phyloP scores from a whole-genome alignment of 30 jellyfish, hydroid and myxozoan species.

The Hydractinia echinata region DNA sequence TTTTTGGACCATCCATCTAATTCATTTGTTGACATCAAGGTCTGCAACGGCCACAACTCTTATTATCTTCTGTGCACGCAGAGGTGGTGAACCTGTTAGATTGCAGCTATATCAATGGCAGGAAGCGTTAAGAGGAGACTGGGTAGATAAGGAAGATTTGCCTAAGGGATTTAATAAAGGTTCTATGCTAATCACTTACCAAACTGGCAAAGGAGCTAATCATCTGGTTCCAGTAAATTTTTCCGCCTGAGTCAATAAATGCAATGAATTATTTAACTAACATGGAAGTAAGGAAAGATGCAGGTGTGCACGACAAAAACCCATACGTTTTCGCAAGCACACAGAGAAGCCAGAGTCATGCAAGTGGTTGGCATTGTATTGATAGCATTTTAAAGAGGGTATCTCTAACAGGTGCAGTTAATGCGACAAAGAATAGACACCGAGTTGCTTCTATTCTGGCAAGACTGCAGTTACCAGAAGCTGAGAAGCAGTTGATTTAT shows the following conservation, averaged over 20 bases:
- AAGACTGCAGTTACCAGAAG: constrained; percentile 8
- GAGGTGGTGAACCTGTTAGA: constrained; percentile 42
- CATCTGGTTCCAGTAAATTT: constrained; percentile 22
- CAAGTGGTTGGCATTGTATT: constrained; percentile 36
- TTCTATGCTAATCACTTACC: constrained; percentile 27
- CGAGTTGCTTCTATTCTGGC: constrained; percentile 35
- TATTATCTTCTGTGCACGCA: constrained; percentile 25
- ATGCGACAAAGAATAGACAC: constrained; percentile 38
- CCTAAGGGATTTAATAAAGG: constrained; percentile 11
- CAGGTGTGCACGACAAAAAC: background rate
- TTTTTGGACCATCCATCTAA: background rate
- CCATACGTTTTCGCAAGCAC: constrained; percentile 1
- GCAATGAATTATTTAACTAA: background rate
- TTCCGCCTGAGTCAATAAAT: constrained; percentile 12
- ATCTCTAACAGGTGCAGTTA: constrained; percentile 32
- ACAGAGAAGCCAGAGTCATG: constrained; percentile 13
- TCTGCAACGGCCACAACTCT: constrained; percentile 17
- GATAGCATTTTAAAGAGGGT: constrained; percentile 18
- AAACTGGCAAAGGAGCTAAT: constrained; percentile 28
- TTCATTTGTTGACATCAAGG: background rate
- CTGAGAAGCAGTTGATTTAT: constrained; percentile 24
- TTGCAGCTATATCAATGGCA: constrained; percentile 24
- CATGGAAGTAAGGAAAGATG: background rate
- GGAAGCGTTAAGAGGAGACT: constrained; percentile 32
- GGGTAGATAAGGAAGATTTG: constrained; percentile 23